Base-by-base conservation (phyloP, 1,140 invertebrate species). In the Goniozus legneri region DNA sequence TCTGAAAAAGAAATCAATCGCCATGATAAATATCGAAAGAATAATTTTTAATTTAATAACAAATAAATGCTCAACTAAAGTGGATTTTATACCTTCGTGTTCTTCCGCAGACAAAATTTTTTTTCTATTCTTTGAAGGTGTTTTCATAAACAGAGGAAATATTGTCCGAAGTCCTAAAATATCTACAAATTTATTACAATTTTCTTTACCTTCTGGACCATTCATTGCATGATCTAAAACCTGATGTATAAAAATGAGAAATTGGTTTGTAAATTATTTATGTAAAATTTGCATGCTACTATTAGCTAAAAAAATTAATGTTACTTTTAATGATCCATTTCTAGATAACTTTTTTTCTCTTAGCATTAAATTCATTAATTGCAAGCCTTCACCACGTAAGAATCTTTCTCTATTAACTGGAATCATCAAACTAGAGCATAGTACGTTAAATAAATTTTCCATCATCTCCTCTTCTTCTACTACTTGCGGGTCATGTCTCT, bases 141-240 rank as follows among this genome's bases (percentile, higher is more conserved):
- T 98, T 79, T 97, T 96, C 96, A 99, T 98, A 66, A 99, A 99
- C 0, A 99, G 75, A 1, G 97, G 96, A 76, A 99, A 99, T 41
- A 99, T 89, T 1, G 93, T 97, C 21, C 95, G 78, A 7, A 99
- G 79, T 1, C 97, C 97, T 2, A 99, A 80, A 60, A 99, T 98
- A 68, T 99, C 97, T 0, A 99, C 91, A 77, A 99, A 97, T 75
- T 99, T 98, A 65, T 95, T 95, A 67, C 95, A 97, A 68, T 97
- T 97, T 54, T 98, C 92, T 62, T 83, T 85, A 4, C 94, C 95
- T 69, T 98, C 92, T 2, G 84, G 80, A 3, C 94, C 94, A 31
- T 88, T 90, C 80, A 98, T 90, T 12, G 95, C 93, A 77, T 98
- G 92, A 77, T 97, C 91, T 2, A 99, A 77, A 8, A 98, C 72